Evolutionary conservation across 1,140 invertebrate genomes (phyloP).

Genomic region (Drosophila kepulauana): DNA sequence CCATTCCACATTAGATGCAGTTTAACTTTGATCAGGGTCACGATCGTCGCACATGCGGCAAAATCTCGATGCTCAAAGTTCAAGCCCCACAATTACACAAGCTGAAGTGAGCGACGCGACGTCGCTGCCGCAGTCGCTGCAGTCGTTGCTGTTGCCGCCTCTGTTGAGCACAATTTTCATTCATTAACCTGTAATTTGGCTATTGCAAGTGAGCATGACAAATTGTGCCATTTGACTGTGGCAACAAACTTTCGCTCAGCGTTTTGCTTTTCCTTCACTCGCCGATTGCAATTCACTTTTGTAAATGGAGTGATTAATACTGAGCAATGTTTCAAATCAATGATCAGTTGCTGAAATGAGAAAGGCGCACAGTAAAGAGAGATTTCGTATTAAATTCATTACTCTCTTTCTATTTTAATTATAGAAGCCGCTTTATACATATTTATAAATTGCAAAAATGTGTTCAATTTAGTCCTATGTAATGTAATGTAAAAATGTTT

Average conservation of each 20-base stretch:
- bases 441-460: neutral
- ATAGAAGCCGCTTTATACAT: no score
- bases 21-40: constrained; percentile 58
- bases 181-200: constrained; percentile 50
- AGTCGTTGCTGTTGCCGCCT: constrained; percentile 1
- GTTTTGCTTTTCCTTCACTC: neutral
- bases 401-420: no score
- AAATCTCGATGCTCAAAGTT: constrained; percentile 34
- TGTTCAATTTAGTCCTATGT: no score
- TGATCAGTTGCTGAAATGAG: neutral
- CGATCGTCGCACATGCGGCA: constrained; percentile 31
- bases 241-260: constrained; percentile 32
- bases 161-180: constrained; percentile 47
- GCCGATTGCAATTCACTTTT: neutral
- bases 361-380: neutral
- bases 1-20: constrained; percentile 20
- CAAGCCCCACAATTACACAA: constrained; percentile 12
- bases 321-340: neutral
- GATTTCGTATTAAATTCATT: no score
- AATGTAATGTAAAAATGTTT: no score
- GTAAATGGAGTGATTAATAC: neutral
- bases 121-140: neutral
- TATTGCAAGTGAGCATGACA: constrained; percentile 11
- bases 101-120: constrained; percentile 4
- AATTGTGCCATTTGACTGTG: constrained; percentile 8